Conservation (phyloP, 2,888 invertebrate genomes). For the Macrosiphum euphorbiae region DNA sequence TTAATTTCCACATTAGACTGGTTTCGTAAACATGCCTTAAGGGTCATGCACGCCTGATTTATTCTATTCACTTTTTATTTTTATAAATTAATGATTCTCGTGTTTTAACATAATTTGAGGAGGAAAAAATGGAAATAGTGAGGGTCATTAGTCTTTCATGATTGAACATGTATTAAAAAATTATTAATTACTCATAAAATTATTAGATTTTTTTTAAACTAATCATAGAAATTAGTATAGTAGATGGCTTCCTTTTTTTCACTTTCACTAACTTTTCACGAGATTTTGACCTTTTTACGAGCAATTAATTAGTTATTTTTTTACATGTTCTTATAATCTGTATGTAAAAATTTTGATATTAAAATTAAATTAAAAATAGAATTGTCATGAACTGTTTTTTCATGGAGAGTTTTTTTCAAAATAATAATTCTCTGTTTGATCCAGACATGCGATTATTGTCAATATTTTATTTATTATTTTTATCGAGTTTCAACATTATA, state of each 20-base stretch:
- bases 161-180: not conserved
- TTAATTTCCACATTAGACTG: not conserved
- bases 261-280: not conserved
- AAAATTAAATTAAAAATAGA: not conserved
- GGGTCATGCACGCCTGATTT: not conserved
- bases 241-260: not conserved
- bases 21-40: not conserved
- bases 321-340: not conserved
- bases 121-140: not conserved
- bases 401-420: not conserved
- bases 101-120: not conserved
- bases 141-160: not conserved
- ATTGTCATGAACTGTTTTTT: not conserved
- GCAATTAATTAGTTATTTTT: not conserved
- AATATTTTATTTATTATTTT: not conserved
- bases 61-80: not conserved
- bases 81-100: conserved; percentile 5
- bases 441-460: not conserved
- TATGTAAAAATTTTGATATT: not conserved
- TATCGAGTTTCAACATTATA: not conserved
- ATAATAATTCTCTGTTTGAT: not conserved
- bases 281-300: not conserved
- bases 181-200: not conserved
- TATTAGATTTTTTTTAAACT: not conserved
- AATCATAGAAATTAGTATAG: not conserved